Conservation (phyloP, 2,888 invertebrate species). For the Aproaerema taeniolella region DNA sequence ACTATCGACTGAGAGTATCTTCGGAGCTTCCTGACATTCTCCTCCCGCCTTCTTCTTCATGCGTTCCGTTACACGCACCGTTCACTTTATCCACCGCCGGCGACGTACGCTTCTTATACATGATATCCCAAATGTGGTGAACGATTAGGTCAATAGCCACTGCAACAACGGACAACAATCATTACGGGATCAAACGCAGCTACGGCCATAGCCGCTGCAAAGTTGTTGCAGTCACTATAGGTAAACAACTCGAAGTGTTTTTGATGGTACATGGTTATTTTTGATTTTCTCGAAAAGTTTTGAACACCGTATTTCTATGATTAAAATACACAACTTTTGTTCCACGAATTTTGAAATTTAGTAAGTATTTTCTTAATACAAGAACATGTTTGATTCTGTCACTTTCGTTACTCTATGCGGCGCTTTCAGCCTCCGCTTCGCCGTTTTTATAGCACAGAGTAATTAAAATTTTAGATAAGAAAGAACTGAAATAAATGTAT, state of each 20-base stretch:
- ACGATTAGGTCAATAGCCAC: constrained; percentile 99
- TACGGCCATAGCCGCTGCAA: constrained; percentile 77
- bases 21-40: constrained; percentile 67
- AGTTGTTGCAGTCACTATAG: constrained; percentile 26
- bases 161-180: constrained; percentile 85
- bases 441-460: too few relatives aligned
- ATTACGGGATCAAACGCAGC: constrained; percentile 35
- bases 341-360: too few relatives aligned
- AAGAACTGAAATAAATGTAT: too few relatives aligned
- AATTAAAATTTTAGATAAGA: too few relatives aligned
- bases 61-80: constrained; percentile 58
- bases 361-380: too few relatives aligned
- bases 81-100: constrained; percentile 35
- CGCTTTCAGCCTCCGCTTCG: too few relatives aligned
- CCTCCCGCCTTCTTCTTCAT: constrained; percentile 50
- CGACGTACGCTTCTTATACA: constrained; percentile 76
- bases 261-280: too few relatives aligned
- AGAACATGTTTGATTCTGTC: too few relatives aligned
- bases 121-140: constrained; percentile 98
- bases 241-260: constrained; percentile 11
- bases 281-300: too few relatives aligned
- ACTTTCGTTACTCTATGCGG: too few relatives aligned
- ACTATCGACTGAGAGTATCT: constrained; percentile 73
- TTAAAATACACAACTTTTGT: too few relatives aligned
- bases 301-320: too few relatives aligned